A percentile compares a stretch with the other conserved stretches of the same genome.
Conservation (phyloP, 2,888 invertebrate genomes). For the Agriotes lineatus region DNA sequence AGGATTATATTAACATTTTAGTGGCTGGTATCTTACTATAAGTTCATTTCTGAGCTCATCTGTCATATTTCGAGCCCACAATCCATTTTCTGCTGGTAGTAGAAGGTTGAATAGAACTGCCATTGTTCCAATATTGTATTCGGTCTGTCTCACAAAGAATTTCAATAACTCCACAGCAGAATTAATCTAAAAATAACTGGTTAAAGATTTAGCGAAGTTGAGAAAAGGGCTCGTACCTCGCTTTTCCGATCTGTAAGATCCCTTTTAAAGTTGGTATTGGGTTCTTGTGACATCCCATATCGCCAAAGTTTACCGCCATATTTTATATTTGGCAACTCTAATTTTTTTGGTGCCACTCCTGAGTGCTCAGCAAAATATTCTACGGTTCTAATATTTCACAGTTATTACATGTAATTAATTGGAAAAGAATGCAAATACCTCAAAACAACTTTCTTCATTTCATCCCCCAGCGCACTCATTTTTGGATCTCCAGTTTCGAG, state of each 20-base stretch:
- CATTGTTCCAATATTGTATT: constrained; percentile 77
- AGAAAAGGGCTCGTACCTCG: no score
- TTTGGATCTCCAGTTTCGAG: constrained; percentile 78
- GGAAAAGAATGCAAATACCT: no score
- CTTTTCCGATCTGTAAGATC: constrained; percentile 79
- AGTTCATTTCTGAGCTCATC: constrained; percentile 72
- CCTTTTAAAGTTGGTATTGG: constrained; percentile 70
- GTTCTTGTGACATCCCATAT: constrained; percentile 81
- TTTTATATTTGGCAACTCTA: constrained; percentile 65
- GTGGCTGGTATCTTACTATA: no score
- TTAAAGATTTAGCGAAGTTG: no score
- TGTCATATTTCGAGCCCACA: constrained; percentile 75
- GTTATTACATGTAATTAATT: no score
- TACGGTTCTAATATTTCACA: constrained; percentile 64
- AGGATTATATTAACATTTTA: no score
- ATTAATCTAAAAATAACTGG: no score
- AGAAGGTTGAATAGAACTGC: constrained; percentile 76
- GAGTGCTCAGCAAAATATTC: constrained; percentile 63
- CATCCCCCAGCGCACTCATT: constrained; percentile 77
- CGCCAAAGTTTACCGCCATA: constrained; percentile 79
- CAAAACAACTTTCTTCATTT: constrained; percentile 75
- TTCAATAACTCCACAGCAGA: constrained; percentile 73
- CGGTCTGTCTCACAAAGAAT: constrained; percentile 73
- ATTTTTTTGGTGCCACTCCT: constrained; percentile 53
- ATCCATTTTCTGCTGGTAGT: constrained; percentile 73